phyloP scores from a whole-genome alignment of 1,140 invertebrate genomes.

The Brachionus rubens region DNA sequence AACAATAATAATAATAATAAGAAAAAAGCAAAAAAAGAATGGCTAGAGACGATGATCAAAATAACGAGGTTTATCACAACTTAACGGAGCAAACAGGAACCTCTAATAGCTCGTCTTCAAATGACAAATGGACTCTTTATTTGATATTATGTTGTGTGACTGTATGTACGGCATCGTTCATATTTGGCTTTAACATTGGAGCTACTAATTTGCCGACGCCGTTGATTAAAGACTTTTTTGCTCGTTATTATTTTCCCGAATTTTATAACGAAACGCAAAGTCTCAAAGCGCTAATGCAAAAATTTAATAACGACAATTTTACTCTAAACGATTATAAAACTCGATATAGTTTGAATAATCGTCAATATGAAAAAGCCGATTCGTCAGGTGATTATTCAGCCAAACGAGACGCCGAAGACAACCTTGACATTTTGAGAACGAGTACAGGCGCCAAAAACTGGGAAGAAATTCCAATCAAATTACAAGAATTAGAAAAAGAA shows the following conservation, averaged over 20 bases:
- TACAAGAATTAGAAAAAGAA: too few species aligned
- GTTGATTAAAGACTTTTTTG: conserved; percentile 18
- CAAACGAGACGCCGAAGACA: too few species aligned
- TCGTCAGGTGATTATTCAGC: too few species aligned
- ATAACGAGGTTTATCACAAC: conserved; percentile 42
- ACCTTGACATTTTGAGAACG: too few species aligned
- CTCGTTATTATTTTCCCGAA: conserved; percentile 4
- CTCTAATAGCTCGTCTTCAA: background rate
- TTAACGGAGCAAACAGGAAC: background rate
- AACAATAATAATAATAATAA: too few species aligned
- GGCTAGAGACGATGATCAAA: conserved; percentile 20
- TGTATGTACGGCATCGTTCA: background rate
- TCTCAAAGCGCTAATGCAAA: background rate
- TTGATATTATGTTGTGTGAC: conserved; percentile 4
- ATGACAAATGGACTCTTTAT: conserved; percentile 37
- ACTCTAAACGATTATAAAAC: too few species aligned
- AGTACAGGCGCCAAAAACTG: too few species aligned
- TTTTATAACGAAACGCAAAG: background rate
- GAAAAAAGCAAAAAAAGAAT: conserved; percentile 35
- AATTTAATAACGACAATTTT: too few species aligned
- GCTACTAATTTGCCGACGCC: conserved; percentile 37
- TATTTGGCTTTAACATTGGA: conserved; percentile 37
- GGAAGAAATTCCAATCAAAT: too few species aligned
- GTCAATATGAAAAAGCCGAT: too few species aligned
- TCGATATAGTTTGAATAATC: too few species aligned